Evolutionary conservation across 2,888 invertebrate species (phyloP), one percentile per base, ranked within the genome.

Genomic region (Rhogogaster chlorosoma): DNA sequence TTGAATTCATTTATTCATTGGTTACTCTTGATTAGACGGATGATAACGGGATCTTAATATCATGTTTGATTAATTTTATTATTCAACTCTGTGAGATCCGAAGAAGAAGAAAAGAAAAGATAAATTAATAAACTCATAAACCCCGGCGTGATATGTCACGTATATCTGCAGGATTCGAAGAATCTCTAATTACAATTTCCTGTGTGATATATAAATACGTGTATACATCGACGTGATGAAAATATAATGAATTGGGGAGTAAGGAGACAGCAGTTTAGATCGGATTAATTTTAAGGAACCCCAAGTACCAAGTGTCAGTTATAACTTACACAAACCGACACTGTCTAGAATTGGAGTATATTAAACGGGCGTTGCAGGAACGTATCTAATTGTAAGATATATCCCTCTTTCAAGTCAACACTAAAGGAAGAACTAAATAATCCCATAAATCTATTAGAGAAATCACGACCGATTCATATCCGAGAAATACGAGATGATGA

Each of bases 201-300:
- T 53, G 53, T 49, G 49, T n/a, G 7, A 61, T 10, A 49, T 57
- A 57, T 49, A 15, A 9, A 22, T 57, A 22, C 18, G 18, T 57
- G 57, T 57, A 22, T 26, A 22, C 26, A 26, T n/a, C 9, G 18
- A 32, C 18, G 32, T 9, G 36, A 70, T 70, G 70, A 70, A 36
- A 36, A 36, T 7, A 70, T 70, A 26, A 70, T 36, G 36, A 70
- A 70, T 70, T 32, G 36, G n/a, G 36, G 6, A 70, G 36, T 29
- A 61, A 61, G 70, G 18, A 70, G 70, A 36, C 71, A 73, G n/a
- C 42, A 73, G 71, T 42, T 71, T 38, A 71, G 71, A 73, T 73
- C n/a, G 42, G 71, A 73, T 73, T 73, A 42, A 42, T 73, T 73
- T 73, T 22, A 73, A 73, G 71, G 71, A 38, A 73, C 71, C 71